Evolutionary conservation across 1,140 invertebrate species (phyloP).

Genomic region (Thrips palmi): DNA sequence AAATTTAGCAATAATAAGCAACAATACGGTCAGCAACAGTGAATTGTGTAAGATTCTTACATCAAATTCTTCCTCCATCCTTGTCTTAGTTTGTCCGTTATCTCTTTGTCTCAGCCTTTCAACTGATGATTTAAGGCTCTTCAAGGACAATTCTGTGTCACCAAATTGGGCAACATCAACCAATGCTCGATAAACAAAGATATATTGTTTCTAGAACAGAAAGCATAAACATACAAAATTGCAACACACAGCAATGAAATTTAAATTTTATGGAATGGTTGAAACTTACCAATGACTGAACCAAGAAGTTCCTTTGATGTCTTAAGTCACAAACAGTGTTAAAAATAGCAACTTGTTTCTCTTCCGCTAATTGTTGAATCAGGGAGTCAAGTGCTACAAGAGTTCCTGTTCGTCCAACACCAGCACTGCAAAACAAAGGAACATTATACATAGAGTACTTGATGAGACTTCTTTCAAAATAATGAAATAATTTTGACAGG

Average conservation of each 20-base stretch:
- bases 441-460: constrained; percentile 3
- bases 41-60: constrained; percentile 25
- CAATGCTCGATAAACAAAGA: constrained; percentile 88
- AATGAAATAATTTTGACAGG: constrained; percentile 5
- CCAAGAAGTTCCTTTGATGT: constrained; percentile 79
- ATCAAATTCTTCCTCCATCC: constrained; percentile 72
- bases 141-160: constrained; percentile 68
- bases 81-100: constrained; percentile 38
- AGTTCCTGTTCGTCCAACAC: constrained; percentile 82
- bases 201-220: constrained; percentile 74
- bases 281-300: constrained; percentile 62
- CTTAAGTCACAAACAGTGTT: constrained; percentile 77
- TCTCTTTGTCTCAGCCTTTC: constrained; percentile 50
- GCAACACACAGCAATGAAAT: constrained; percentile 3
- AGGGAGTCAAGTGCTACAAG: constrained; percentile 78
- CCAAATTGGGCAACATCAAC: constrained; percentile 88
- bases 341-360: constrained; percentile 69
- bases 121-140: constrained; percentile 44
- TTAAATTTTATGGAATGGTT: background rate
- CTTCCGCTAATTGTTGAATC: constrained; percentile 62
- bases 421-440: constrained; percentile 35
- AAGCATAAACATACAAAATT: constrained; percentile 12
- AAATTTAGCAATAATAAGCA: background rate
- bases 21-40: background rate
- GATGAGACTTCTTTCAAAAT: background rate